These are phyloP conservation scores for Parotocinclus haroldoi DNA, from an alignment of 2,797 vertebrate species.

Conservation along the genomic window DNA sequence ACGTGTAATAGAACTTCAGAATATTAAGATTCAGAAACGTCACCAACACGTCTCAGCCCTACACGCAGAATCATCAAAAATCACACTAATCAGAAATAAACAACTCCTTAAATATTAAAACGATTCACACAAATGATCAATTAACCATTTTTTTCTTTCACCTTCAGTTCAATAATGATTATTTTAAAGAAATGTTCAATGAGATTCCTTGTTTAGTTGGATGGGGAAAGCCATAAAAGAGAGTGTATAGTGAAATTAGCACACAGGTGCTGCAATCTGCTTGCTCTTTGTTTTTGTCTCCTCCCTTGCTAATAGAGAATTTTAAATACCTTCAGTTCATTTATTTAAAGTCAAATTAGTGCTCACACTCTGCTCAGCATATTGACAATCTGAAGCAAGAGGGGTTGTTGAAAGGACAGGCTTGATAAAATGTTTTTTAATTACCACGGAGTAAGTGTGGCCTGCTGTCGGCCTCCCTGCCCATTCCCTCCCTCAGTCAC, in stretches of 20 bases:
- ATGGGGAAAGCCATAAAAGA: neutral
- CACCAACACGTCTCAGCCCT: too few relatives aligned
- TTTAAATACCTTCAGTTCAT: constrained; percentile 79
- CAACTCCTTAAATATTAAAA: too few relatives aligned
- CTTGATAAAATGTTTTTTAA: constrained; percentile 96
- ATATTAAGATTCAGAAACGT: too few relatives aligned
- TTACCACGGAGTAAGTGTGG: constrained; percentile 87
- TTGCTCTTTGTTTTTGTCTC: constrained; percentile 49
- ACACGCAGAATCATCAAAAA: too few relatives aligned
- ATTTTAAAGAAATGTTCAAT: too few relatives aligned
- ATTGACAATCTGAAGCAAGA: constrained; percentile 80
- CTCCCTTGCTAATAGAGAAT: constrained; percentile 59
- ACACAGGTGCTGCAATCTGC: constrained; percentile 25
- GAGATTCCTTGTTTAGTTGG: too few relatives aligned
- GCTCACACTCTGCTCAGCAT: constrained; percentile 73
- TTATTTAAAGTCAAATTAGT: constrained; percentile 84
- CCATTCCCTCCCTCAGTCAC: constrained; percentile 66
- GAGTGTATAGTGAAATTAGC: constrained; percentile 7
- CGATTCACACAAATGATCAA: too few relatives aligned
- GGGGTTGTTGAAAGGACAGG: constrained; percentile 69
- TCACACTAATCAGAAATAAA: too few relatives aligned
- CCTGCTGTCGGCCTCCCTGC: constrained; percentile 69
- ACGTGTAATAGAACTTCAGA: too few relatives aligned
- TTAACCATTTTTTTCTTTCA: too few relatives aligned
- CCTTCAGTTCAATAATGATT: too few relatives aligned